Percentiles rank a stretch among this genome's conserved stretches.
These are phyloP conservation scores for Delia radicum DNA, from an alignment of 1,140 invertebrate genomes.

Conservation along the genomic window DNA sequence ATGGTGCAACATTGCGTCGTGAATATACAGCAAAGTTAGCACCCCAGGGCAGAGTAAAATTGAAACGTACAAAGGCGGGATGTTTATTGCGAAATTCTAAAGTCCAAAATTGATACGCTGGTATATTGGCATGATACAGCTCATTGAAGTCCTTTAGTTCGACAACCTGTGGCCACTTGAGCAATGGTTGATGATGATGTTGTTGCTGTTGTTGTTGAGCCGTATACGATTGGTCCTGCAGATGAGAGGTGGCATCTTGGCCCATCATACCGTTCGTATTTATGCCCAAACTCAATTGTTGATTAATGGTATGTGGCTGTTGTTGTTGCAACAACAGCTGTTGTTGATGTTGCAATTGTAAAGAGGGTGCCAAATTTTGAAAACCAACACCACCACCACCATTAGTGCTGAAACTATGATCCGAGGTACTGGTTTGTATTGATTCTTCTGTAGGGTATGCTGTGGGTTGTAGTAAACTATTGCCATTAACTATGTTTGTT, in stretches of 20 bases:
- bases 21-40: constrained; percentile 93
- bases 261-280: constrained; percentile 32
- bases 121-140: constrained; percentile 77
- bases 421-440: constrained; percentile 67
- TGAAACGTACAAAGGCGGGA: constrained; percentile 84
- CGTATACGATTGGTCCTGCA: constrained; percentile 46
- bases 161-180: constrained; percentile 75
- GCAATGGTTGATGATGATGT: constrained; percentile 65
- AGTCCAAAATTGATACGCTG: constrained; percentile 89
- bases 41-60: constrained; percentile 85
- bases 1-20: constrained; percentile 85
- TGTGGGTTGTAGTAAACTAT: constrained; percentile 62
- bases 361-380: constrained; percentile 26
- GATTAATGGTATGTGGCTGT: constrained; percentile 49
- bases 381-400: constrained; percentile 28
- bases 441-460: constrained; percentile 61
- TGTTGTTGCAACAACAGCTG: constrained; percentile 49
- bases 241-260: constrained; percentile 47
- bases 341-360: constrained; percentile 41
- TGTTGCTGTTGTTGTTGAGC: constrained; percentile 57
- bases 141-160: constrained; percentile 80
- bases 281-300: constrained; percentile 30
- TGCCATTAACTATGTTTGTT: constrained; percentile 47
- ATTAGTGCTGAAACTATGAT: constrained; percentile 58
- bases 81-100: constrained; percentile 86